phyloP scores from a whole-genome alignment of 2,888 invertebrate species.

The Dolichomitus sp. region DNA sequence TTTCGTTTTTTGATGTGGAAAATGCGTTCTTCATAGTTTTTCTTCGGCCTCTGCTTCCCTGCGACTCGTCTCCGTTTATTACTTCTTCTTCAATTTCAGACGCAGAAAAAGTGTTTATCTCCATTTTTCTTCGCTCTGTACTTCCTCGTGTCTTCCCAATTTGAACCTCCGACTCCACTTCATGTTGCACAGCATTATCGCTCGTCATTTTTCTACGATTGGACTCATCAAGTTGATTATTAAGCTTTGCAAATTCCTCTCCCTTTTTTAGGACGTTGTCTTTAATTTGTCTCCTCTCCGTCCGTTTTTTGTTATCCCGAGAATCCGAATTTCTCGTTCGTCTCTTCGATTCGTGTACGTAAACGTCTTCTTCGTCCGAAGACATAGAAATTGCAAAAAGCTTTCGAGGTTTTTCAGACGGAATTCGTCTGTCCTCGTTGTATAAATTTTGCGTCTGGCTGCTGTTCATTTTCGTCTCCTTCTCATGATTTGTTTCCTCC shows the following conservation, averaged over 20 bases:
- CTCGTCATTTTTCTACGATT: conserved; percentile 1
- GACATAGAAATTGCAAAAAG: conserved; percentile 39
- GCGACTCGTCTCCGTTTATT: not conserved
- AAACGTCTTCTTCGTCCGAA: conserved; percentile 65
- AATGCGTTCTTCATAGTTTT: not conserved
- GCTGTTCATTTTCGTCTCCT: not conserved
- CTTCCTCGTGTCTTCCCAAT: not conserved
- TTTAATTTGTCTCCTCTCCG: not conserved
- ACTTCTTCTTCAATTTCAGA: not conserved
- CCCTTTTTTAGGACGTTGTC: not conserved
- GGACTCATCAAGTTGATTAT: conserved; percentile 11
- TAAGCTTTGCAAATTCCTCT: not conserved
- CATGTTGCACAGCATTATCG: not conserved
- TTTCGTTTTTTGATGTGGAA: not conserved
- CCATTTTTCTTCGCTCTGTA: not conserved
- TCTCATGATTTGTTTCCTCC: not conserved
- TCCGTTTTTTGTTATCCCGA: not conserved
- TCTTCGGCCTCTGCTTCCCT: not conserved
- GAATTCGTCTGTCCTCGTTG: not conserved
- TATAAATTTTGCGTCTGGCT: not conserved
- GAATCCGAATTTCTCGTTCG: conserved; percentile 2
- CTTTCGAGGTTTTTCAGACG: not conserved
- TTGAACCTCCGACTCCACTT: not conserved
- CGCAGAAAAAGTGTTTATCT: not conserved
- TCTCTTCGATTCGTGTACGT: conserved; percentile 14